Base-by-base conservation (phyloP, 2,888 invertebrate genomes). In the Dinocampus coccinellae region DNA sequence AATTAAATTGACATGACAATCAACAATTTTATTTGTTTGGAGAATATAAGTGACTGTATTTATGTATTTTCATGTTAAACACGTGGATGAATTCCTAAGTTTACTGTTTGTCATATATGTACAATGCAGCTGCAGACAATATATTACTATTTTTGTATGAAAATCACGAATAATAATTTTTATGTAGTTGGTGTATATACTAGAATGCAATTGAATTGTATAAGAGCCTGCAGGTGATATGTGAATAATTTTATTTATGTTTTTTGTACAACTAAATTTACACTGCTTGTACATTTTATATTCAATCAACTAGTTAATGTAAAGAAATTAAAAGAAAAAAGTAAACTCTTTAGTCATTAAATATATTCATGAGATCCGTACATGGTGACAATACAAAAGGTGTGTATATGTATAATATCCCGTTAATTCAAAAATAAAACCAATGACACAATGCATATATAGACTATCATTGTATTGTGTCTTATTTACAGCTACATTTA, bases 241-340 rank as follows among this genome's bases (percentile, higher is more conserved):
- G 53, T 75, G 73, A 76, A 73, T 76, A 72, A 76, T 72, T 75
- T 61, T 22, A 42, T 61, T 61, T 20, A n/a, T 11, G 63, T 39
- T 58, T 57, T 47, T 64, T 69, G 65, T 55, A 55, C 24, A 53
- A 42, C 0, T 36, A 24, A 39, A 39, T 65, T 34, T 52, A 62
- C 9, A 34, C 11, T 24, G 9, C 39, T 1, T 39, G 16, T 13
- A n/a, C n/a, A 42, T 24, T 26, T 26, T 24, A 55, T 13, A 24
- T 55, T 55, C 11, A 26, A 24, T 26, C 2, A 24, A 24, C 11
- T 2, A 3, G 11, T 55, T 10, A 55, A 26, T 55, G 24, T 24
- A 62, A 29, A 52, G 10, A 20, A 20, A 64, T 29, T 42, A 70
- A n/a, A n/a, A n/a, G n/a, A n/a, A n/a, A n/a, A n/a, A n/a, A n/a